phyloP scores from a whole-genome alignment of 2,113 vertebrate genomes.

The Myiozetetes cayanensis region DNA sequence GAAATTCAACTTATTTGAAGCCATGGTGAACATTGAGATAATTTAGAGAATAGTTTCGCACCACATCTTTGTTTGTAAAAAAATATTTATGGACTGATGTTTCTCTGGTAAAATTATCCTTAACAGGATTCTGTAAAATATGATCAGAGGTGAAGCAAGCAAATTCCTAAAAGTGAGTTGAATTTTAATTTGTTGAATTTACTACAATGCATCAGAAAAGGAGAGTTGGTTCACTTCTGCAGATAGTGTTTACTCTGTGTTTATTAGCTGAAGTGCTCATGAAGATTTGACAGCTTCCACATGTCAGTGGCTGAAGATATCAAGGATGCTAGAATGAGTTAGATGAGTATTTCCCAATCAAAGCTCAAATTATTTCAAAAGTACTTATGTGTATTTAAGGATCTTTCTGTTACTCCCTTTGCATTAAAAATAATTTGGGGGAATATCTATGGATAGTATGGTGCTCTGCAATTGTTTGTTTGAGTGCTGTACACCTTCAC shows the following conservation, averaged over 20 bases:
- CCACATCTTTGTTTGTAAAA: background rate
- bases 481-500: background rate
- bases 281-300: background rate
- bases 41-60: background rate
- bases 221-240: background rate
- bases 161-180: background rate
- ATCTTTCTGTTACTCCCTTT: background rate
- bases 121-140: background rate
- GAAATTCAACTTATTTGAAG: background rate
- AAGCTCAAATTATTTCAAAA: background rate
- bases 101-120: background rate
- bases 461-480: background rate
- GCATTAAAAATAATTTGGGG: background rate
- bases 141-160: background rate
- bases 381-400: background rate
- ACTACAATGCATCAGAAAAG: background rate
- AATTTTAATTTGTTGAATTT: background rate
- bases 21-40: background rate
- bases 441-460: background rate
- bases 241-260: background rate
- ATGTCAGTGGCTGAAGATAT: background rate
- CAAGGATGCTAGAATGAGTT: background rate
- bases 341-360: background rate
- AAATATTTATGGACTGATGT: background rate
- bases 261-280: background rate